Percentiles rank a stretch among this genome's conserved stretches.
Evolutionary conservation across 2,797 vertebrate species (phyloP).

Genomic region (Squalus acanthias): DNA sequence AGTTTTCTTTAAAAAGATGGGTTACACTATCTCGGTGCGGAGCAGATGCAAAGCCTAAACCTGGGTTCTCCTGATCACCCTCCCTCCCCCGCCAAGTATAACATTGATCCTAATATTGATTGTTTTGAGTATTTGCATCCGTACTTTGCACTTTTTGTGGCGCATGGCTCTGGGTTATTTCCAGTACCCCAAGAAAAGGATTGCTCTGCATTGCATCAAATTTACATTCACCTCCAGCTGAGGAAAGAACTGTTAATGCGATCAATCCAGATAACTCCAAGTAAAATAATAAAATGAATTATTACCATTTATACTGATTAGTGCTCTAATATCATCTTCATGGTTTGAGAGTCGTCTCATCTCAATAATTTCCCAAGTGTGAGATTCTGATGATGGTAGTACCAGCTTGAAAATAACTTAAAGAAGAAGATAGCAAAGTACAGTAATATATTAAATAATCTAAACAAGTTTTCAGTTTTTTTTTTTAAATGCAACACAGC

Average conservation of each 20-base stretch:
- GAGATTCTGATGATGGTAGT: constrained; percentile 51
- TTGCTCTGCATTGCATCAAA: neutral
- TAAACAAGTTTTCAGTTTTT: neutral
- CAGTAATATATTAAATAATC: neutral
- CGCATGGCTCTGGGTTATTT: neutral
- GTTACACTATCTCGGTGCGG: too few species aligned
- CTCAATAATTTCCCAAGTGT: constrained; percentile 58
- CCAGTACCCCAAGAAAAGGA: neutral
- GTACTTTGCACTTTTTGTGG: neutral
- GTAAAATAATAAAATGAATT: constrained; percentile 40
- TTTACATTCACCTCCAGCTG: neutral
- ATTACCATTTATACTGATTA: constrained; percentile 78
- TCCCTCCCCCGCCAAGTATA: neutral
- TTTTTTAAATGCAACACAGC: neutral
- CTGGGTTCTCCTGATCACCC: too few species aligned
- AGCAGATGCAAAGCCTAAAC: too few species aligned
- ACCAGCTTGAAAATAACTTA: constrained; percentile 82
- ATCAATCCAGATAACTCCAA: neutral
- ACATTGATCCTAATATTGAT: neutral
- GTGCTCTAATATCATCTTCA: constrained; percentile 81
- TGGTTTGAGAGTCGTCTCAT: constrained; percentile 74
- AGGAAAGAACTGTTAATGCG: neutral
- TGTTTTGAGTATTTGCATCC: neutral
- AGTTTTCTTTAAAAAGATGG: neutral
- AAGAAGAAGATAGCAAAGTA: constrained; percentile 42